These are phyloP conservation scores for Atopsyche davidsoni DNA, from an alignment of 1,140 invertebrate species.

Conservation along the genomic window DNA sequence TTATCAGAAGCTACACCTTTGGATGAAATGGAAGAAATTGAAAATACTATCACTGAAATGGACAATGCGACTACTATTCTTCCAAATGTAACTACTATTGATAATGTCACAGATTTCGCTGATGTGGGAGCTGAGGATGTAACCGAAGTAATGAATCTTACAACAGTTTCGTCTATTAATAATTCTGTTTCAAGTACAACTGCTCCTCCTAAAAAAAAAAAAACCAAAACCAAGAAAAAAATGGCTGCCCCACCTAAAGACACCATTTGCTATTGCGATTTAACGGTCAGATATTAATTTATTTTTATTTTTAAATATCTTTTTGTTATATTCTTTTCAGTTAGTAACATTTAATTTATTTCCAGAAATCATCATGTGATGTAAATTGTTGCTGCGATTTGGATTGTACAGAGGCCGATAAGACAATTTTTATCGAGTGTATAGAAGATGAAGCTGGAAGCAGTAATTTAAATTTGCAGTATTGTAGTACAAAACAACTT, in stretches of 20 bases:
- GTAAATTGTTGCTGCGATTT: conserved; percentile 71
- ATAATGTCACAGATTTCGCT: conserved; percentile 34
- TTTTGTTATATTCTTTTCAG: not conserved
- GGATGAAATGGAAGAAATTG: conserved; percentile 12
- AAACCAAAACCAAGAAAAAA: conserved; percentile 17
- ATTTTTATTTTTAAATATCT: conserved; percentile 8
- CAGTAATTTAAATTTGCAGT: conserved; percentile 34
- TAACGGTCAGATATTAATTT: conserved; percentile 38
- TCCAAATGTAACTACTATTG: conserved; percentile 19
- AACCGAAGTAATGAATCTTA: conserved; percentile 39
- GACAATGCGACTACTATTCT: conserved; percentile 10
- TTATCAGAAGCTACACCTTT: conserved; percentile 12
- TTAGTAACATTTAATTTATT: conserved; percentile 25
- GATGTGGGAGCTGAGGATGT: conserved; percentile 28
- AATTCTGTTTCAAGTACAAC: conserved; percentile 32
- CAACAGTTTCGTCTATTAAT: conserved; percentile 33
- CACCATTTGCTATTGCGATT: conserved; percentile 45
- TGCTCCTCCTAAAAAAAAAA: conserved; percentile 4
- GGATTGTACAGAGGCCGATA: conserved; percentile 55
- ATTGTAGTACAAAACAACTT: conserved; percentile 40
- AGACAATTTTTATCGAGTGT: conserved; percentile 53
- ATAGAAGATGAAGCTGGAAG: conserved; percentile 27
- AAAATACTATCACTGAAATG: conserved; percentile 4
- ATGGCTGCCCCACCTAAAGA: not conserved
- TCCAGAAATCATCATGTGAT: conserved; percentile 58